A percentile compares a stretch with the other conserved stretches of the same genome.
Conservation (phyloP, 2,797 vertebrate genomes). For the Onychomys torridus region DNA sequence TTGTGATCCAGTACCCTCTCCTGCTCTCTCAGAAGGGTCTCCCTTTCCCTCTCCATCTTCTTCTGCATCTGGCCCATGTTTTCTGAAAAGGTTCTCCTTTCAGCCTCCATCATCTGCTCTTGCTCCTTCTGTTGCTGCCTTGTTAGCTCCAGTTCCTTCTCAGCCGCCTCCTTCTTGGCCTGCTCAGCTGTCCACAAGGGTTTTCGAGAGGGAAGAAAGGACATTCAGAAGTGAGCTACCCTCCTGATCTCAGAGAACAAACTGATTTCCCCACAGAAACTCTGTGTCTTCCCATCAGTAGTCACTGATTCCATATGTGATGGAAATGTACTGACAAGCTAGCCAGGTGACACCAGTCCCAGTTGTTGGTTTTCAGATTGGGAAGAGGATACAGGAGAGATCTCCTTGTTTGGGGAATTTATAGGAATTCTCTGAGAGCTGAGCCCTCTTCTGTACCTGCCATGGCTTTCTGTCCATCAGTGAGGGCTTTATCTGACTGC, state of each 20-base stretch:
- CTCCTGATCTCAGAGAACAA: neutral
- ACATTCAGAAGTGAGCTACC: neutral
- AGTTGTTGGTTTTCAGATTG: neutral
- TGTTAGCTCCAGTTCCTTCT: neutral
- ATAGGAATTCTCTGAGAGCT: neutral
- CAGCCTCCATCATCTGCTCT: neutral
- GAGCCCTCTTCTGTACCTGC: neutral
- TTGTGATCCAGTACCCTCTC: neutral
- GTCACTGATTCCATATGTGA: neutral
- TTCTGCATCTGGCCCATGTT: neutral
- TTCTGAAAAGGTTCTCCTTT: neutral
- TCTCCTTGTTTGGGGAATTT: neutral
- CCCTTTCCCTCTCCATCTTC: neutral
- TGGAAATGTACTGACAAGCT: fast-evolving
- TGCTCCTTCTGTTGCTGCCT: neutral
- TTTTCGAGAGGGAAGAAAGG: neutral
- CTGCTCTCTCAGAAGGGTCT: neutral
- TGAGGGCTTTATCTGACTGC: constrained; percentile 36
- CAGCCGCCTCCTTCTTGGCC: neutral
- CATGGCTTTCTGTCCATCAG: neutral
- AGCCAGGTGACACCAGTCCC: neutral
- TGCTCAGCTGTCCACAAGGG: neutral
- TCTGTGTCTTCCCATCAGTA: neutral
- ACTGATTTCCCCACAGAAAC: neutral
- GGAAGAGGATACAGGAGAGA: neutral